Percentiles rank a stretch among this genome's conserved stretches.
phyloP scores from a whole-genome alignment of 92 coral and sea anemone genomes.

The Pocillopora grandis region DNA sequence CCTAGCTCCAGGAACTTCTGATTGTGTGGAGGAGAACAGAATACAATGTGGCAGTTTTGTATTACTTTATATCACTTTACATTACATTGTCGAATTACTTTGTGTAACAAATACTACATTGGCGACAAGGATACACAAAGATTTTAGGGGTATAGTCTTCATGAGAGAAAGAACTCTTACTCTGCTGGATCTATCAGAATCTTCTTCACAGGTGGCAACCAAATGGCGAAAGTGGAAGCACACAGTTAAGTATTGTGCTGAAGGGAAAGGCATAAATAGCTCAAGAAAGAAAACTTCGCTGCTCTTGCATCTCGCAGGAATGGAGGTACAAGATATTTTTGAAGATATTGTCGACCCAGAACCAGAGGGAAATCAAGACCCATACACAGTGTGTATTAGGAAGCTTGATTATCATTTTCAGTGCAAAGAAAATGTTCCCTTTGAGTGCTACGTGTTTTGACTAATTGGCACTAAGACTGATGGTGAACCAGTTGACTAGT shows the following conservation, averaged over 20 bases:
- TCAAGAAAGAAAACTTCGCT: constrained; percentile 19
- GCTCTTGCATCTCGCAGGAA: constrained; percentile 48
- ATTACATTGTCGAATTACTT: no score
- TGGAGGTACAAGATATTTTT: constrained; percentile 60
- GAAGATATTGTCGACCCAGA: constrained; percentile 57
- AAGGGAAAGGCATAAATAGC: constrained; percentile 39
- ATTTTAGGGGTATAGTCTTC: neutral
- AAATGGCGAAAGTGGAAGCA: constrained; percentile 56
- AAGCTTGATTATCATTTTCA: constrained; percentile 53
- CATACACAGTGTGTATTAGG: constrained; percentile 36
- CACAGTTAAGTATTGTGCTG: constrained; percentile 48
- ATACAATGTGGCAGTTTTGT: no score
- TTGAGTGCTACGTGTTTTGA: constrained; percentile 59
- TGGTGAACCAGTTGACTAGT: constrained; percentile 56
- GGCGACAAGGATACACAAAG: no score
- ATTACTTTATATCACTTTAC: no score
- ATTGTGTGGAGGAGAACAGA: no score
- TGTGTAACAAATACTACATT: no score
- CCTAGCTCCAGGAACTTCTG: no score
- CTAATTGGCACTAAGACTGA: constrained; percentile 27
- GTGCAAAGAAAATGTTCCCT: constrained; percentile 37
- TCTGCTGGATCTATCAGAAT: constrained; percentile 41
- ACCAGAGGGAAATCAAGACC: constrained; percentile 23
- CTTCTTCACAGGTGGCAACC: constrained; percentile 36
- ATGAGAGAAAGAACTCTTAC: constrained; percentile 22